Base-by-base conservation (phyloP, 1,140 invertebrate genomes). In the Capitella teleta region DNA sequence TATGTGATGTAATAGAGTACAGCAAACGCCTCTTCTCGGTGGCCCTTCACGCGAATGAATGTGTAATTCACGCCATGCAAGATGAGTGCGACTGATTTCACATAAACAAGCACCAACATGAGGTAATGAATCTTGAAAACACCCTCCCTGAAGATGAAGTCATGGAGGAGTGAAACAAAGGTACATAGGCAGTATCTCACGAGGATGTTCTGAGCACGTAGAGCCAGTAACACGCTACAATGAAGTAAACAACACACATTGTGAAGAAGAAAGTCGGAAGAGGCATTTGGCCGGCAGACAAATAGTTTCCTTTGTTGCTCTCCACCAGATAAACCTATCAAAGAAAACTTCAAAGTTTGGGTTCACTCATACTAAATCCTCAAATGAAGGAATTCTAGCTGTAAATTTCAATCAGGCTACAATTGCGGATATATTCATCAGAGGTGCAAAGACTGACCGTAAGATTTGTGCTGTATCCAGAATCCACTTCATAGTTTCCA, bases 11-110 rank as follows among this genome's bases (percentile, higher is more conserved):
- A 98, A 68, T 86, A 98, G 0, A 98, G 69, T 57, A 98, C 87
- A 10, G 94, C 94, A 93, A 94, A 98, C 3, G 91, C 86, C 42
- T 93, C 90, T 21, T 95, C 84, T 66, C 96, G 91, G 57, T 88
- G 84, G 12, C 94, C 95, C 59, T 86, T 80, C n/a, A 80, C 83
- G 68, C 92, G 81, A 63, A 98, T 96, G 63, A 92, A 96, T 66
- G 97, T 87, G 67, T 85, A 97, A 72, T 98, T 97, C 19, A 98
- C 86, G n/a, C 87, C 89, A 69, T 98, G 94, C 67, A 97, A 96
- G 28, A 95, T 78, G 34, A 97, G 69, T 0, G 92, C 93, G 8
- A 96, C 64, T 0, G 90, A 85, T 68, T 97, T 98, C 5, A 97
- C 70, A 61, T 86, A 92, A 1, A 98, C 86, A 41, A 98, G 74